Evolutionary conservation across 2,888 invertebrate genomes (phyloP).

Genomic region (Hedychridium roseum): DNA sequence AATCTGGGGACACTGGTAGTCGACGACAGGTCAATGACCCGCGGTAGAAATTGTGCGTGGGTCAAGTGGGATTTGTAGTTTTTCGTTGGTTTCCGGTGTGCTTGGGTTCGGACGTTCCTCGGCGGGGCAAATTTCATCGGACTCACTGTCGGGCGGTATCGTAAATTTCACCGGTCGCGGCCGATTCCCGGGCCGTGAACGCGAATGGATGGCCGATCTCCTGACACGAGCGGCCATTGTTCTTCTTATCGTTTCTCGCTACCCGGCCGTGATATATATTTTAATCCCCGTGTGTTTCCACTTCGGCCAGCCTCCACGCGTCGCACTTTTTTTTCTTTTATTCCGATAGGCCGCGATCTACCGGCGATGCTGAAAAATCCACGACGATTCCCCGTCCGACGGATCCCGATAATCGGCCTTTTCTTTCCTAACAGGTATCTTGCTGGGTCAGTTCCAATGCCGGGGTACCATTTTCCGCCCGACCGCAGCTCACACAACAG

Average conservation of each 20-base stretch:
- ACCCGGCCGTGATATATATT: slow-evolving; percentile 3
- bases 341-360: slow-evolving; percentile 13
- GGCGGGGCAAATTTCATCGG: not conserved
- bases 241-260: no score
- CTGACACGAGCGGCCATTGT: no score
- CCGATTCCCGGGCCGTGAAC: no score
- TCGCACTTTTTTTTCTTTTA: slow-evolving; percentile 10
- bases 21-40: no score
- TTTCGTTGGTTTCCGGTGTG: no score
- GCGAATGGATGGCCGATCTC: no score
- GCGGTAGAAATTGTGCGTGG: no score
- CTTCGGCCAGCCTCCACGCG: slow-evolving; percentile 1
- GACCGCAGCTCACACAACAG: not conserved
- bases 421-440: slow-evolving; percentile 5
- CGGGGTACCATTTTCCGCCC: slow-evolving; percentile 4
- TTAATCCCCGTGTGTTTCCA: slow-evolving; percentile 6
- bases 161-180: no score
- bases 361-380: slow-evolving; percentile 7
- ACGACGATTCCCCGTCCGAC: slow-evolving; percentile 8
- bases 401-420: not conserved
- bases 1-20: no score
- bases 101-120: no score
- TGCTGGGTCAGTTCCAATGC: slow-evolving; percentile 10
- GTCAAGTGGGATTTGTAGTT: no score
- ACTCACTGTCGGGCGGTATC: no score